Conservation (phyloP, 2,888 invertebrate species). For the Drosophila macrospina region DNA sequence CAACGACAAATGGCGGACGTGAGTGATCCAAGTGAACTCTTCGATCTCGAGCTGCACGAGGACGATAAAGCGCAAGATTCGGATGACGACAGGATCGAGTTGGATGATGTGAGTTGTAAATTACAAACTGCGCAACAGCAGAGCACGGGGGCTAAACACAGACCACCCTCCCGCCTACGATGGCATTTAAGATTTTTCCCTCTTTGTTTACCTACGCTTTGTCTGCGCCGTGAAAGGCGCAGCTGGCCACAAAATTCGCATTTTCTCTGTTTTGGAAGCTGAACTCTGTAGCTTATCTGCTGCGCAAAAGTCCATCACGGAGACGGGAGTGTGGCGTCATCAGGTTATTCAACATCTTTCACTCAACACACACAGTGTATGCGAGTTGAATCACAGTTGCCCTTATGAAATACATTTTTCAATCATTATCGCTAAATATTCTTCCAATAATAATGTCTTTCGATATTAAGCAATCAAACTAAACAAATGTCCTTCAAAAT, state of each 20-base stretch:
- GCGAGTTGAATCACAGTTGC: background rate
- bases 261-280: conserved; percentile 36
- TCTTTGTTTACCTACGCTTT: conserved; percentile 74
- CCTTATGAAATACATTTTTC: conserved; percentile 18
- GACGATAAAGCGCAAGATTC: conserved; percentile 90
- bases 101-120: conserved; percentile 90
- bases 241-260: conserved; percentile 22
- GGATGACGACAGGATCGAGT: conserved; percentile 95
- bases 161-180: background rate
- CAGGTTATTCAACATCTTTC: conserved; percentile 59
- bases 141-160: too few species aligned
- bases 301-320: conserved; percentile 73
- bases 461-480: conserved; percentile 63
- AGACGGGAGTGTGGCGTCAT: conserved; percentile 48
- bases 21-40: conserved; percentile 89
- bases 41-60: conserved; percentile 95
- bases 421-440: conserved; percentile 40
- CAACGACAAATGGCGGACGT: conserved; percentile 83
- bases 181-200: conserved; percentile 42
- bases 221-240: conserved; percentile 32
- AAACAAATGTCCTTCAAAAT: conserved; percentile 75
- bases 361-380: conserved; percentile 21
- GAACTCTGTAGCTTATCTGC: conserved; percentile 65
- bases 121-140: conserved; percentile 61
- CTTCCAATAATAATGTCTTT: conserved; percentile 17